Base-by-base conservation (phyloP, 53 echinoderm and acorn worm genomes). In the Patiria pectinifera region DNA sequence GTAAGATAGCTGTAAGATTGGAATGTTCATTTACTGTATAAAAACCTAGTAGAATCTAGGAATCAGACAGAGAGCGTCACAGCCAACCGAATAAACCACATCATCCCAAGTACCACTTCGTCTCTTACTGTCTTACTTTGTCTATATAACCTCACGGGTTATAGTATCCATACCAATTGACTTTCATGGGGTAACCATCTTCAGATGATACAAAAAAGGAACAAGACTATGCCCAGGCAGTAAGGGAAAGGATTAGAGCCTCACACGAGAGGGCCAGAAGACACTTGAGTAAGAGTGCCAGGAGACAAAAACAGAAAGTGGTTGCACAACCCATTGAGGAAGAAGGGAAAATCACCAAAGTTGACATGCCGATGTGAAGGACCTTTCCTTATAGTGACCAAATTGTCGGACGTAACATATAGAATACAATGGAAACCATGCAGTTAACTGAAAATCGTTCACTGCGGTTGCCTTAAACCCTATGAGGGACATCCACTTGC, bases 351-450 rank as follows among this genome's bases (percentile, higher is more conserved):
- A 3, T 93, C 85, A 6, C 75, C 59, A 2, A 92, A 92, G 47
- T 44, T 92, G 3, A 12, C 21, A 3, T 22, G 4, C 2, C 62
- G 69, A 6, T 93, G 87, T 86, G 78, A 62, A 18, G 92, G 92
- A 25, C 92, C 92, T 16, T 75, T 62, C 11, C 70, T 77, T 35
- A 23, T 92, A 13, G 53, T 86, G 12, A 69, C 16, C 9, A 86
- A 80, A 15, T 24, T 91, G 9, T 82, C 82, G 4, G 91, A 91
- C 47, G 71, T 91, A 15, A 83, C 84, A 12, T 91, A 82, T 47
- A 80, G 87, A 63, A 48, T 93, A 19, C 93, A 87, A 53, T 79
- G 76, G 82, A 86, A 78, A 8, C 69, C 80, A 71, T 43, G 78
- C 46, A 48, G 4, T 22, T 44, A 81, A 23, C 45, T 23, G 59